Evolutionary conservation across 2,888 invertebrate species (phyloP).

Genomic region (Automeris io): DNA sequence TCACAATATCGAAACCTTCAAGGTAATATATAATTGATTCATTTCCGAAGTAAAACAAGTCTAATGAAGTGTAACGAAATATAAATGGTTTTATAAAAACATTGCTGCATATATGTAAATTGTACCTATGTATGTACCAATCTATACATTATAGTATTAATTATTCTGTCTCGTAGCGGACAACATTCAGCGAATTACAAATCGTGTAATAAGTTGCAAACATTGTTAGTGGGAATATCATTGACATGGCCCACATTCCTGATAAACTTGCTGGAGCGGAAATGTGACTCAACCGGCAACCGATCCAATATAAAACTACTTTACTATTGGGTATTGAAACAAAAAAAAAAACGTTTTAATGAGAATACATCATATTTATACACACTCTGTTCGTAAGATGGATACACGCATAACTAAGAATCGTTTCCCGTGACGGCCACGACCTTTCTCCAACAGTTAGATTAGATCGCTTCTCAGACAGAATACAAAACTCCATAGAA

Average conservation of each 20-base stretch:
- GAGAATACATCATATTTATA: too few species aligned
- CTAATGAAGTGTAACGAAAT: background rate
- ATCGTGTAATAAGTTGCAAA: slow-evolving; percentile 27
- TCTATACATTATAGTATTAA: background rate
- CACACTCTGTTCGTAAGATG: slow-evolving; percentile 3
- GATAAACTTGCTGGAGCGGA: slow-evolving; percentile 64
- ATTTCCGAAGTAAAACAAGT: background rate
- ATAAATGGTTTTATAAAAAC: background rate
- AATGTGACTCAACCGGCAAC: slow-evolving; percentile 50
- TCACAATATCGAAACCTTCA: slow-evolving; percentile 37
- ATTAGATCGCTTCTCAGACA: slow-evolving; percentile 46
- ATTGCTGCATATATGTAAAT: background rate
- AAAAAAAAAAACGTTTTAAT: too few species aligned
- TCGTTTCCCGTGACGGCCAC: slow-evolving; percentile 68
- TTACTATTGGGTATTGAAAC: slow-evolving; percentile 20
- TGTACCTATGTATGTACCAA: background rate
- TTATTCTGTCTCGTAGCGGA: slow-evolving; percentile 21
- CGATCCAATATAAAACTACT: slow-evolving; percentile 36
- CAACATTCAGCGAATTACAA: slow-evolving; percentile 13
- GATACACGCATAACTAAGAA: slow-evolving; percentile 43
- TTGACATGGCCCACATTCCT: slow-evolving; percentile 53
- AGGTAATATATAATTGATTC: slow-evolving; percentile 28
- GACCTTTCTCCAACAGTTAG: slow-evolving; percentile 41
- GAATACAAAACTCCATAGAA: too few species aligned
- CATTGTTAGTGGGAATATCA: slow-evolving; percentile 47